Evolutionary conservation across 2,113 vertebrate genomes (phyloP), one percentile per base, ranked within the genome.

Genomic region (Narcine bancroftii): DNA sequence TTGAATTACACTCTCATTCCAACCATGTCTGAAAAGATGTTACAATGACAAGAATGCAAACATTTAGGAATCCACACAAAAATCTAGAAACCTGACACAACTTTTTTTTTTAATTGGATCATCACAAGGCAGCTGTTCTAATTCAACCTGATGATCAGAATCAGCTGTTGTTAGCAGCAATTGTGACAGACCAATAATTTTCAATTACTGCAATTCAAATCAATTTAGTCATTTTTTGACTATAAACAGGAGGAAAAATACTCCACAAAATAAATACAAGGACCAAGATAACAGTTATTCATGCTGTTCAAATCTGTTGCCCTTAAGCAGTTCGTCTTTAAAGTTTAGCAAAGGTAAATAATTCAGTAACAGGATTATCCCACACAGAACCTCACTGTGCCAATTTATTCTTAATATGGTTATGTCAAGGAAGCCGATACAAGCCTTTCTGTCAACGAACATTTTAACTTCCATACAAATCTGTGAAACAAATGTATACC

Each of bases 401-500:
- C 65, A 69, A 91, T 69, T 89, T 65, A 89, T 65, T 89, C 85
- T 21, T 42, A 91, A 4, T 47, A 45, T 91, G 89, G 17, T 89
- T 65, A 42, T 26, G 42, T n/a, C 29, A 83, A 69, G 47, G 89
- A 33, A 42, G 45, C 42, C 71, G 89, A 47, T 69, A 91, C 26
- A 71, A 91, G 47, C 65, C 36, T 69, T 65, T 10, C 89, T 17
- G 89, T 45, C 39, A 29, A 24, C 36, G 39, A 17, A 91, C 56
- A 89, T 65, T 42, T 91, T 29, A 69, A 42, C 42, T 45, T 33
- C 15, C 89, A 69, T 21, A 65, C 24, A 36, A 69, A 69, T 42
- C 42, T 71, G 89, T 91, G 45, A 45, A 91, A 47, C 29, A 69
- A 91, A 69, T 33, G 45, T 69, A 5, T 91, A 13, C 10, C 89